These are phyloP conservation scores for Ploceus nigricollis DNA, from an alignment of 2,113 vertebrate species.

Conservation along the genomic window DNA sequence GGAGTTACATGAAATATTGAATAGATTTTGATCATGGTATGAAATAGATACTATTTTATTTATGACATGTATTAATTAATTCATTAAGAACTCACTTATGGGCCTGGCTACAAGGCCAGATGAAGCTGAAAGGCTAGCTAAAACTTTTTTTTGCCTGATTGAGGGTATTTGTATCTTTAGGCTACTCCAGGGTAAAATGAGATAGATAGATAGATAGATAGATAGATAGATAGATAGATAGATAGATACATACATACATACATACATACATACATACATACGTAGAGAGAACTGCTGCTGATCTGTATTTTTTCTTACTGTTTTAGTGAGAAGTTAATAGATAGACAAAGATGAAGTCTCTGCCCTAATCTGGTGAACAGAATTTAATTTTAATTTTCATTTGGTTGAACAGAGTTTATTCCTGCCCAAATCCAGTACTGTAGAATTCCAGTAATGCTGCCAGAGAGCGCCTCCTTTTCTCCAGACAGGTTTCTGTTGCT, in stretches of 20 bases:
- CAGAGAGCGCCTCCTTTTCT: not conserved
- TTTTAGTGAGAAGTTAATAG: not conserved
- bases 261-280: fast-evolving
- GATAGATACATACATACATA: not conserved
- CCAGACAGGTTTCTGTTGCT: not conserved
- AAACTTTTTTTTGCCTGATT: not conserved
- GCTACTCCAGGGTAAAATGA: not conserved
- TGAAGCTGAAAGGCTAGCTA: not conserved
- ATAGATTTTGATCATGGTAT: conserved; percentile 5
- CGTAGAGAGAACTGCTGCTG: not conserved
- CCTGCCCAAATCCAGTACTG: not conserved
- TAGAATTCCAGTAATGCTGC: not conserved
- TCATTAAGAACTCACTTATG: not conserved
- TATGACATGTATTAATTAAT: conserved; percentile 30
- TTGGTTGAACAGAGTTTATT: not conserved
- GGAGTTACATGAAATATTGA: conserved; percentile 35
- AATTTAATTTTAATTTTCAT: not conserved
- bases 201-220: not conserved
- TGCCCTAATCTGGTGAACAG: not conserved
- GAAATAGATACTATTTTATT: conserved; percentile 51
- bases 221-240: not conserved
- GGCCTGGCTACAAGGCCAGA: not conserved
- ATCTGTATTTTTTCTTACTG: not conserved
- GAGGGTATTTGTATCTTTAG: not conserved
- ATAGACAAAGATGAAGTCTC: not conserved